Evolutionary conservation across 2,113 vertebrate genomes (phyloP), one percentile per base, ranked within the genome.

Genomic region (Cheilinus undulatus): DNA sequence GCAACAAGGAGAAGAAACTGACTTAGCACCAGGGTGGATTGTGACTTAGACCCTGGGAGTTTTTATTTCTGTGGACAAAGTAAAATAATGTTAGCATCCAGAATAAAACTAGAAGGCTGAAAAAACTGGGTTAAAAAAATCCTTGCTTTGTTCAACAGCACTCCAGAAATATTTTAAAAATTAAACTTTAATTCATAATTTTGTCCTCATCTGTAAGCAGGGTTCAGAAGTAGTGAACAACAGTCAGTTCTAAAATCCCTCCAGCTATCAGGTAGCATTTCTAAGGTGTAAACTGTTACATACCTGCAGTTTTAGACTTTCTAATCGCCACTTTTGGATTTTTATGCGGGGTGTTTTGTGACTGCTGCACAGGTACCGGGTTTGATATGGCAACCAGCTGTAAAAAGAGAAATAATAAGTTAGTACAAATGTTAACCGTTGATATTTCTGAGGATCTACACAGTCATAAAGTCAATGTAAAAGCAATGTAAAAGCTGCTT

Each of bases 341-440:
- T 53, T 77, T 86, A 36, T 76, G 3, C 13, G 42, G 78, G 7
- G 80, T 11, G 12, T 54, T 70, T 60, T 82, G 51, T n/a, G 80
- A 28, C 28, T 83, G 81, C 46, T 89, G 80, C 22, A 83, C 63
- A 1, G 86, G 27, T 42, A 76, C 66, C 22, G 78, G 36, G 42
- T 50, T 88, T 54, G 86, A 84, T 58, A 90, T 80, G 8, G 90
- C 59, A 69, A 93, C 68, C 73, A 93, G 58, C 94, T 94, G 81
- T 36, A 77, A 83, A 74, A 22, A 48, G 2, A 67, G 10, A 68
- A 8, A 3, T 27, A 2, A 49, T 22, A 24, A 19, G 8, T 36
- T 32, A n/a, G 20, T n/a, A 15, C 2, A 8, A 15, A 45, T n/a
- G 13, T 3, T 22, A 42, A 2, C n/a, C n/a, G n/a, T n/a, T 49